Percentiles rank a stretch among this genome's conserved stretches.
phyloP scores from a whole-genome alignment of 2,797 vertebrate genomes.

The Gallinago stenura region DNA sequence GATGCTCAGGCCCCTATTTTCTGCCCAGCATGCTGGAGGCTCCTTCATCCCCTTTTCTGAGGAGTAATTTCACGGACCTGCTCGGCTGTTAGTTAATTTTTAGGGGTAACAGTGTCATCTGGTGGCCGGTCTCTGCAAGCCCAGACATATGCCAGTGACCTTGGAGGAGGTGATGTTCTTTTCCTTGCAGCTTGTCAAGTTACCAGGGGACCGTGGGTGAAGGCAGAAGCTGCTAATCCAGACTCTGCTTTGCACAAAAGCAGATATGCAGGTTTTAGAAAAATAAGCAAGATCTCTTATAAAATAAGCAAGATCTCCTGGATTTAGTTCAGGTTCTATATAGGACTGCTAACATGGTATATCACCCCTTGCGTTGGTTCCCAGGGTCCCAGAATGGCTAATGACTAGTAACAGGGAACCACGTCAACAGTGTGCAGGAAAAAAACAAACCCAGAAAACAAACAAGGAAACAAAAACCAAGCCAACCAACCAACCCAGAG shows the following conservation, averaged over 20 bases:
- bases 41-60: not conserved
- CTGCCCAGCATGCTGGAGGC: accelerated
- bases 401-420: not conserved
- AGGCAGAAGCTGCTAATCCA: not conserved
- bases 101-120: conserved; percentile 54
- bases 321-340: not conserved
- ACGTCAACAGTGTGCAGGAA: not conserved
- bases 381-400: not conserved
- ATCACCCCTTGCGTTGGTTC: not conserved
- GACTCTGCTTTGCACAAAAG: not conserved
- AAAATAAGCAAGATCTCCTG: not conserved
- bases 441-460: not conserved
- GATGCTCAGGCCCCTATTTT: not conserved
- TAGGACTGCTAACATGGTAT: not conserved
- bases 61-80: accelerated
- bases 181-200: too few relatives aligned
- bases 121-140: conserved; percentile 18
- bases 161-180: accelerated
- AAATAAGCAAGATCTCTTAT: not conserved
- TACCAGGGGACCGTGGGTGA: not conserved
- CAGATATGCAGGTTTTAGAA: not conserved
- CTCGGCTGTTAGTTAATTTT: accelerated
- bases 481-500: not conserved
- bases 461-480: not conserved
- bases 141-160: not conserved